Base-by-base conservation (phyloP, 2,888 invertebrate species). In the Helleia helle region DNA sequence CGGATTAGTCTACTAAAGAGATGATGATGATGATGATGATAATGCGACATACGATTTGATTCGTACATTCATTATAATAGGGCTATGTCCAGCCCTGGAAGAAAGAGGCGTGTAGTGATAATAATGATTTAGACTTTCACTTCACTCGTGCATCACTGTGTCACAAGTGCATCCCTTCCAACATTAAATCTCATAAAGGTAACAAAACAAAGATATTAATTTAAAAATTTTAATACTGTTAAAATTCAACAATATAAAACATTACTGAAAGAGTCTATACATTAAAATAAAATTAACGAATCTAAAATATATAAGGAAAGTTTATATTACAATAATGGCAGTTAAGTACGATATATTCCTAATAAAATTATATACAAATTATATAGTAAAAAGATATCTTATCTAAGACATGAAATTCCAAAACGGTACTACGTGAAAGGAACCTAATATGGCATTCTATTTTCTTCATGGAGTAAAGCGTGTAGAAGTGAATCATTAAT, bases 221-320 rank as follows among this genome's bases (percentile, higher is more conserved):
- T 61, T 62, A 65, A 61, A 65, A 71, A 3, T 18, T 79, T 76
- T 79, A 83, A 77, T 83, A 76, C 79, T 74, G 80, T 81, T 81
- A 83, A 81, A 73, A 71, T 75, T 81, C 79, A 83, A 81, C 83
- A 83, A 81, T 77, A 76, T 59, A 71, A 71, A 80, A 80, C 68
- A 56, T 67, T 72, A 59, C 65, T 61, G 60, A 71, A 69, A 70
- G 57, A 71, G 55, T 62, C 62, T 77, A 66, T 80, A 67, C 67
- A 76, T 68, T 52, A 51, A 60, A 59, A 62, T 63, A 62, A 70
- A 66, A 58, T 42, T 59, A 68, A 70, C 65, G 51, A 58, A 53
- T 51, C 43, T 24, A 31, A 31, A 47, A 56, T 58, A 50, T 58
- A 54, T 41, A 53, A 55, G 43, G 50, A 44, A 59, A 62, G 61